Percentiles rank a stretch among this genome's conserved stretches.
Evolutionary conservation across 2,797 vertebrate genomes (phyloP).

Genomic region (Urocyon cinereoargenteus): DNA sequence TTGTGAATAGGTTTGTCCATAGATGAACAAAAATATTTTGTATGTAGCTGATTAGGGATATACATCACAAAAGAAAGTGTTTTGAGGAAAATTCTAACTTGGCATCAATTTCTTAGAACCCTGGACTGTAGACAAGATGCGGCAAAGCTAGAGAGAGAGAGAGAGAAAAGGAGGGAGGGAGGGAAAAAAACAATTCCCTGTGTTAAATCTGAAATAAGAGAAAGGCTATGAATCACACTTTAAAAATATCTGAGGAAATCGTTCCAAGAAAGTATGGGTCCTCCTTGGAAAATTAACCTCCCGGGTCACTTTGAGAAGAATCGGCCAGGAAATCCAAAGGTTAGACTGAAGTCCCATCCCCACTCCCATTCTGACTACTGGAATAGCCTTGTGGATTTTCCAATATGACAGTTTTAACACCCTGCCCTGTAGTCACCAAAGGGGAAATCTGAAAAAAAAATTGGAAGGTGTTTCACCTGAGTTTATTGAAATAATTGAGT

Average conservation of each 20-base stretch:
- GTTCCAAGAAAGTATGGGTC: background rate
- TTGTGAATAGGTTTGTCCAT: background rate
- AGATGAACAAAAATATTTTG: background rate
- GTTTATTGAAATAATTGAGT: background rate
- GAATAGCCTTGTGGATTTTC: slow-evolving; percentile 12
- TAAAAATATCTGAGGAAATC: slow-evolving; percentile 52
- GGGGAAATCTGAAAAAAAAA: background rate
- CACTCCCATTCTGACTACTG: background rate
- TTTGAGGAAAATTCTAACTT: slow-evolving; percentile 48
- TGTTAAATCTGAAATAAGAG: slow-evolving; percentile 21
- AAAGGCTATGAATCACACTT: slow-evolving; percentile 60
- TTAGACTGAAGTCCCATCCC: slow-evolving; percentile 67
- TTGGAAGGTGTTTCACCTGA: slow-evolving; percentile 26
- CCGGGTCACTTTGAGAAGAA: slow-evolving; percentile 40
- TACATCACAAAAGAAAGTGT: slow-evolving; percentile 4
- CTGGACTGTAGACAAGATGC: background rate
- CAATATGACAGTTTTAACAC: slow-evolving; percentile 22
- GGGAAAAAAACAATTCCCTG: background rate
- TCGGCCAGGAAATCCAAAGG: slow-evolving; percentile 62
- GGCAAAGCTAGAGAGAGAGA: slow-evolving; percentile 18
- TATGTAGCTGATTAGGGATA: background rate
- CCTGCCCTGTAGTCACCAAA: slow-evolving; percentile 40
- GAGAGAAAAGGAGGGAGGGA: background rate
- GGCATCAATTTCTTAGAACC: slow-evolving; percentile 40
- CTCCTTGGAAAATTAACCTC: slow-evolving; percentile 63